A percentile compares a stretch with the other conserved stretches of the same genome.
Conservation (phyloP, 1,140 invertebrate species). For the Heterodera schachtii region DNA sequence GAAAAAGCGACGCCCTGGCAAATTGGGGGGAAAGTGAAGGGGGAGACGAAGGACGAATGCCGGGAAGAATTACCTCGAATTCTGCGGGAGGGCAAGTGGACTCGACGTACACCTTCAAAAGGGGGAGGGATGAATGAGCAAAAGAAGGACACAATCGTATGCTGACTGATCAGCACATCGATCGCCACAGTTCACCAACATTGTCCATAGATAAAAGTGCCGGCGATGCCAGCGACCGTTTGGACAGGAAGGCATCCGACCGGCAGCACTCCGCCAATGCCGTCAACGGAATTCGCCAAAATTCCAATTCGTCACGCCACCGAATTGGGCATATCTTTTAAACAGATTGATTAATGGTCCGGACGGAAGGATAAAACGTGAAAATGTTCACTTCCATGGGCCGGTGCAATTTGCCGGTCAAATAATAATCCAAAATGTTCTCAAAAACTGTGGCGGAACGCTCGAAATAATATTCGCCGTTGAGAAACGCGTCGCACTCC, state of each 20-base stretch:
- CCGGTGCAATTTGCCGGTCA: slow-evolving; percentile 56
- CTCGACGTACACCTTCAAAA: slow-evolving; percentile 46
- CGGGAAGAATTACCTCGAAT: slow-evolving; percentile 44
- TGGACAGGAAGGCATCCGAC: slow-evolving; percentile 46
- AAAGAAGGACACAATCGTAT: too few relatives aligned
- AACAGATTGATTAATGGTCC: not conserved
- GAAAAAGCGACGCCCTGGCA: slow-evolving; percentile 50
- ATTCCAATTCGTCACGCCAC: slow-evolving; percentile 46
- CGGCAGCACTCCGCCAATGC: slow-evolving; percentile 57
- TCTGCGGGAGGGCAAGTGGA: slow-evolving; percentile 43
- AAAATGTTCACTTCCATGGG: slow-evolving; percentile 51
- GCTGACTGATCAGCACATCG: too few relatives aligned
- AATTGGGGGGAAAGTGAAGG: not conserved
- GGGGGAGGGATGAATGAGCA: not conserved
- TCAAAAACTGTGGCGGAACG: slow-evolving; percentile 58
- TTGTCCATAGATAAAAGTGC: slow-evolving; percentile 17
- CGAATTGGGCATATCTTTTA: slow-evolving; percentile 56
- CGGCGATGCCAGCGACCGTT: slow-evolving; percentile 12
- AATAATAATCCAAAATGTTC: slow-evolving; percentile 52
- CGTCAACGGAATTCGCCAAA: slow-evolving; percentile 57
- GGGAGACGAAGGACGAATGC: too few relatives aligned
- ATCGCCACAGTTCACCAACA: slow-evolving; percentile 1
- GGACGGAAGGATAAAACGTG: not conserved
- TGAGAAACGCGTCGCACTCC: slow-evolving; percentile 58
- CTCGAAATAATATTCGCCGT: slow-evolving; percentile 60